Base-by-base conservation (phyloP, 2,797 vertebrate genomes). In the Arrhamphus sclerolepis region DNA sequence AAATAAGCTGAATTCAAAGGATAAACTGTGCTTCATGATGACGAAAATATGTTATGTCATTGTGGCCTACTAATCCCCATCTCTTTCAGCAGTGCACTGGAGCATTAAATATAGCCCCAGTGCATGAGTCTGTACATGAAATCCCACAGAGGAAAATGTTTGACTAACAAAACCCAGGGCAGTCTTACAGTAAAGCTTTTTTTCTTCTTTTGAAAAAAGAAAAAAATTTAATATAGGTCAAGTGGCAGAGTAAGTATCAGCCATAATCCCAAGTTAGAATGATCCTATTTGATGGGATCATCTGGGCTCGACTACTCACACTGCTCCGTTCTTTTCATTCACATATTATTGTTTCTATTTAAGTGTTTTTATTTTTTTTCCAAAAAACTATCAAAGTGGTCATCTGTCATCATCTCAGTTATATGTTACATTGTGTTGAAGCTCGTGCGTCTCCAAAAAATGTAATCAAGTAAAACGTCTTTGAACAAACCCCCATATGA, bases 31-130 rank as follows among this genome's bases (percentile, higher is more conserved):
- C 46, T 73, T 60, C 64, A 34, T 10, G 34, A 63, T 77, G 70
- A 83, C 51, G 64, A 74, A 56, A 62, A 29, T 24, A 24, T 9
- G 52, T 93, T 91, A 89, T 75, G 72, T 87, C 84, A 89, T 61
- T 22, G 2, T 84, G 89, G 86, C 89, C 89, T 72, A 91, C 85
- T 90, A 89, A 89, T 89, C 83, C 72, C 71, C 34, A 80, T 85
- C 82, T 76, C 63, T 78, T 56, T 69, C 55, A 70, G 65, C 28
- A 24, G 77, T 38, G 78, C 70, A 77, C 78, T 17, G 14, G 66
- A 70, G 72, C 69, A 78, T 71, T 56, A 81, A 83, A 80, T 51
- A 66, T 49, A 71, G 28, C 42, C 39, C 14, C 19, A 29, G 66
- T 16, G 16, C 51, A 62, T 20, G 59, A 53, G 52, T 69, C 53